Evolutionary conservation across 2,888 invertebrate genomes (phyloP).

Genomic region (Ommatoiulus sabulosus): DNA sequence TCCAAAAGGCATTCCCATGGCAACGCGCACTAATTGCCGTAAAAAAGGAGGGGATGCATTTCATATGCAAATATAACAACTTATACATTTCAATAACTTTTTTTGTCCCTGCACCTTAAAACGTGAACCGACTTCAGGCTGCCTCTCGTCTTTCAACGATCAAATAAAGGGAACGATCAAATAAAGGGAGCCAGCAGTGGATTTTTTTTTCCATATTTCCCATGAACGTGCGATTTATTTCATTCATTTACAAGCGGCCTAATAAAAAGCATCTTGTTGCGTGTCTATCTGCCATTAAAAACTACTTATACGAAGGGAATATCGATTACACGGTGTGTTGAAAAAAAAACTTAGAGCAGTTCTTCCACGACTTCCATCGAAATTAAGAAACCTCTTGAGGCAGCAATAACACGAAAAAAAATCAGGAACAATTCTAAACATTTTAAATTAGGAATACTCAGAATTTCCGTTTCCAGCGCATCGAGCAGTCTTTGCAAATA

Average conservation of each 20-base stretch:
- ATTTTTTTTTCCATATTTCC: neutral
- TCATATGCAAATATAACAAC: neutral
- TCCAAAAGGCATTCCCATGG: neutral
- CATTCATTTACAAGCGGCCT: neutral
- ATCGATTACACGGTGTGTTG: neutral
- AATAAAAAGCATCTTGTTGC: constrained; percentile 7
- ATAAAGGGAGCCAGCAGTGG: neutral
- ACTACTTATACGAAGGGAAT: neutral
- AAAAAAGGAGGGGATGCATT: neutral
- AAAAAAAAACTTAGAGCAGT: neutral
- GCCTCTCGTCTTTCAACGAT: neutral
- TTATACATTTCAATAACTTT: neutral
- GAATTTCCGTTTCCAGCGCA: neutral
- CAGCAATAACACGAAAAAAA: neutral
- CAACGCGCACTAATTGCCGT: neutral
- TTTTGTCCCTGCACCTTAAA: neutral
- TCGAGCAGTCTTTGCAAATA: neutral
- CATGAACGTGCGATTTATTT: neutral
- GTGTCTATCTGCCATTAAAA: neutral
- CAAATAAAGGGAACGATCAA: constrained; percentile 2
- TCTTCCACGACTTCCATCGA: neutral
- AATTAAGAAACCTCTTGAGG: neutral
- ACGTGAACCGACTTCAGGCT: neutral
- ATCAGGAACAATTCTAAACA: neutral
- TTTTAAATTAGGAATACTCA: neutral